Evolutionary conservation across 2,888 invertebrate genomes (phyloP), one percentile per base, ranked within the genome.

Genomic region (Dasysyrphus tricinctus): DNA sequence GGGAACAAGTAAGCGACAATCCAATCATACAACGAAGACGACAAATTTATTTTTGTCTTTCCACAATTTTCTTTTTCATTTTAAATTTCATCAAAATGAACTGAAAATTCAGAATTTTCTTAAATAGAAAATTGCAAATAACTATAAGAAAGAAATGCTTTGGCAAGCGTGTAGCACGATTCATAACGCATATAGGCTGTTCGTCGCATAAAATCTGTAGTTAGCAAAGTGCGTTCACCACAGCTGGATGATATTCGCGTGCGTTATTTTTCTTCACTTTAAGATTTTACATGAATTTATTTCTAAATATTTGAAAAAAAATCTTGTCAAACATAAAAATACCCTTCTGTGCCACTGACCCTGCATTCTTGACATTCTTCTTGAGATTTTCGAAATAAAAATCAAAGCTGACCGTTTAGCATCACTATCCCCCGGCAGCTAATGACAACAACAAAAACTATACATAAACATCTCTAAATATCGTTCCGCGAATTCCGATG

Each of bases 41-140:
- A 80, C 57, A 44, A 73, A 86, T 81, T 86, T 86, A 86, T 86
- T 86, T 86, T 81, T 74, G 81, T 86, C 85, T 78, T 72, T 78
- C 72, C 74, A 82, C 82, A 79, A 78, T 86, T 86, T 78, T 79
- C 74, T 59, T 85, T 72, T 80, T 65, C 67, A 81, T 81, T 69
- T 69, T 65, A 59, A 81, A 78, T 69, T 69, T 54, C 39, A 69
- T 29, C 72, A 74, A 81, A 86, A 42, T 61, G 54, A 65, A 56
- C 24, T 51, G 14, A 72, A 69, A 67, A 39, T 16, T 69, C 47
- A 47, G 59, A 72, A 47, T 72, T 63, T 63, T 61, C 57, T 79
- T 65, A 44, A 84, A 70, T 78, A 86, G 82, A 86, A 81, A 81
- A 67, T 74, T 78, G 57, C 85, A 75, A 86, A 86, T 70, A 81